Evolutionary conservation across 2,888 invertebrate genomes (phyloP).

Genomic region (Tridacna crocea): DNA sequence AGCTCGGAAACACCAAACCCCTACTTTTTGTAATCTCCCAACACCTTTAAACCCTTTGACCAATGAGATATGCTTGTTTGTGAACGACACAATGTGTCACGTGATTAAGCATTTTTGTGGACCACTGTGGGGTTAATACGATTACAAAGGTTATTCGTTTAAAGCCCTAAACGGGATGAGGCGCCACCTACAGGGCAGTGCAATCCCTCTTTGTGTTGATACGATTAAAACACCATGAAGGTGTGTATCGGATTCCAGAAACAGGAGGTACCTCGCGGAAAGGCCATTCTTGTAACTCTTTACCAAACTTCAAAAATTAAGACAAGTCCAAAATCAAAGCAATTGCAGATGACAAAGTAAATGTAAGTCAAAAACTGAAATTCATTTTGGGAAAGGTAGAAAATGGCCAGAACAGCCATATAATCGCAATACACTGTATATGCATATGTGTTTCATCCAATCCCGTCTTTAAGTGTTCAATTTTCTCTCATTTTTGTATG

Average conservation of each 20-base stretch:
- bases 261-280: background rate
- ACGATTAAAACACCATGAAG: conserved; percentile 35
- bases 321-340: background rate
- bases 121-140: conserved; percentile 20
- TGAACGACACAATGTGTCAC: conserved; percentile 9
- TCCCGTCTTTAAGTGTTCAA: too few species aligned
- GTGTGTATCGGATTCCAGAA: conserved; percentile 40
- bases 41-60: background rate
- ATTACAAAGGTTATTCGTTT: conserved; percentile 13
- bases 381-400: too few species aligned
- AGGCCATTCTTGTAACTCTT: background rate
- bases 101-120: conserved; percentile 21
- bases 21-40: conserved; percentile 4
- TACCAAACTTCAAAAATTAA: background rate
- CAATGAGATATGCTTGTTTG: conserved; percentile 12
- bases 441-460: too few species aligned
- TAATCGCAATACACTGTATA: too few species aligned
- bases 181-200: conserved; percentile 15
- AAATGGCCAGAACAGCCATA: too few species aligned
- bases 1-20: too few species aligned
- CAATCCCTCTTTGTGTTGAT: conserved; percentile 23
- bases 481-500: too few species aligned
- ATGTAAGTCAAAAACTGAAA: too few species aligned
- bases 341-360: background rate
- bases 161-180: conserved; percentile 18